Evolutionary conservation across 2,888 invertebrate genomes (phyloP), one percentile per base, ranked within the genome.

Genomic region (Drosophila ustulata): DNA sequence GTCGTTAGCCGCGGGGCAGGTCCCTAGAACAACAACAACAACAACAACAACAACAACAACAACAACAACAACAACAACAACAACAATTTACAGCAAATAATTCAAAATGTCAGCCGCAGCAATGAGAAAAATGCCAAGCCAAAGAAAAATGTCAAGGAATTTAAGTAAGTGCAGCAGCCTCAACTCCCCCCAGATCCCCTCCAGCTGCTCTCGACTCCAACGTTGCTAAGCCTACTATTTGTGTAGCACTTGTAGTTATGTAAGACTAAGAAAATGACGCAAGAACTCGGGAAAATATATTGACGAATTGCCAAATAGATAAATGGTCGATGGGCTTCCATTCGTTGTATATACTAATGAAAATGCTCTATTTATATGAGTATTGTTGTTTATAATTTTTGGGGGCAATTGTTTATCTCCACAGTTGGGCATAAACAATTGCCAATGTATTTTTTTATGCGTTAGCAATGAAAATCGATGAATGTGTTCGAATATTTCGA

Each of bases 41-140:
- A 7, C 18, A 18, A 18, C 18, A 58, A 28, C 34, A 56, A 26
- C 46, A 56, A 25, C 30, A 45, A 37, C 13, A 47, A 39, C 65
- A 75, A 75, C n/a, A 53, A 7, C 18, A 18, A 18, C 18, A 58
- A 28, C 34, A 56, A 26, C 46, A 56, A 25, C 30, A 45, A 37
- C 13, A 47, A 39, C 65, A 75, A 75, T 82, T 85, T 80, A 66
- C 80, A 71, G 73, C 66, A 76, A 85, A 85, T 82, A 82, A 88
- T 82, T 88, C 82, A 85, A 83, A 83, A 80, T 83, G 88, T 88
- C 83, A 83, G 82, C 61, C 50, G n/a, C 88, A 87, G 88, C 79
- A 64, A 63, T 47, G 63, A 62, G 26, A 67, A 51, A 77, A 84
- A 74, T 84, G 75, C 70, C 75, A 71, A n/a, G 58, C 49, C 39